Percentiles rank a stretch among this genome's conserved stretches.
Conservation (phyloP, 1,140 invertebrate species). For the Maconellicoccus hirsutus region DNA sequence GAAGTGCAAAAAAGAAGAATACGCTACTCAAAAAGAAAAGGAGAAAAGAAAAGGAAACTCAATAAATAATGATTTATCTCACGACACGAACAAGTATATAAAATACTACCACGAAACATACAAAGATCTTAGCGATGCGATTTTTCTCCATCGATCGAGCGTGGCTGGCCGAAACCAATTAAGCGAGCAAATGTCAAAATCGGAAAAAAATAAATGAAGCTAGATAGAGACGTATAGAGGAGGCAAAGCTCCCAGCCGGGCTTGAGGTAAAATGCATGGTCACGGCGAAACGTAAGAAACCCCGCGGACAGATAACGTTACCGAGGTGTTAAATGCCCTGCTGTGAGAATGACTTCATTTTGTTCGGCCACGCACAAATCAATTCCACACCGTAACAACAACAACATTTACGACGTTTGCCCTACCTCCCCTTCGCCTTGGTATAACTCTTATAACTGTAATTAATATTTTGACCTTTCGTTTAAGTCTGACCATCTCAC, state of each 20-base stretch:
- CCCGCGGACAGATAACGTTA: slow-evolving; percentile 19
- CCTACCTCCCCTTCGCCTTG: neutral
- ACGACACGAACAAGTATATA: no score
- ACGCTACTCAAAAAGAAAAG: no score
- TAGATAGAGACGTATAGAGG: neutral
- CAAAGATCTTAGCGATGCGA: no score
- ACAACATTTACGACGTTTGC: slow-evolving; percentile 14
- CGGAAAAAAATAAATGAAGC: neutral
- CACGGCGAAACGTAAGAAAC: slow-evolving; percentile 18
- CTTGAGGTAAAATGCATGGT: slow-evolving; percentile 16
- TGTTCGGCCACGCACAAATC: slow-evolving; percentile 21
- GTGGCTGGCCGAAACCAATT: slow-evolving; percentile 11
- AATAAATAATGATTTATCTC: no score
- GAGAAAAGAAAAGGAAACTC: no score
- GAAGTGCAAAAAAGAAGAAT: no score
- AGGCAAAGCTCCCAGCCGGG: slow-evolving; percentile 11
- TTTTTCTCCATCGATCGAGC: no score
- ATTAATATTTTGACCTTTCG: slow-evolving; percentile 22
- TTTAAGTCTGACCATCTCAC: slow-evolving; percentile 6
- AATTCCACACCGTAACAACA: slow-evolving; percentile 16
- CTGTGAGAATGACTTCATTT: slow-evolving; percentile 21
- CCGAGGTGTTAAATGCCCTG: slow-evolving; percentile 21
- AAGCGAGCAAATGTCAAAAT: slow-evolving; percentile 13
- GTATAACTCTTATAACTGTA: slow-evolving; percentile 12
- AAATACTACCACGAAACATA: no score